Evolutionary conservation across 2,797 vertebrate genomes (phyloP), one percentile per base, ranked within the genome.

Genomic region (Lagocephalus sceleratus): DNA sequence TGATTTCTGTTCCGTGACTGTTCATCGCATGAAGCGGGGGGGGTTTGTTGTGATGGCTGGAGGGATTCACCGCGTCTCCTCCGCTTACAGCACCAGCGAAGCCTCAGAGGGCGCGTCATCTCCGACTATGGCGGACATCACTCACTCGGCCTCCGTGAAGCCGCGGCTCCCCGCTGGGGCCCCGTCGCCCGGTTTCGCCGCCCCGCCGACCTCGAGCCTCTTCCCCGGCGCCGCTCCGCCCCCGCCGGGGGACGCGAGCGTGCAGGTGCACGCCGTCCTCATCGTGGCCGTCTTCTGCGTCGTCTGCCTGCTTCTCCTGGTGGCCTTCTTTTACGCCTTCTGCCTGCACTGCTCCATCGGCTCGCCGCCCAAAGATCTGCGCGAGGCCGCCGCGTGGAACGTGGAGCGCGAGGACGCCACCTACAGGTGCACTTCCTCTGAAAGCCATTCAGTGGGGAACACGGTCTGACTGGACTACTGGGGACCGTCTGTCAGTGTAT

Each of bases 241-340:
- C 42, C 76, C 75, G 0, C 63, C 50, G 41, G 76, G 74, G 14
- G 68, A 68, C 22, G 35, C 29, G 29, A 68, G 79, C 62, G 60
- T 88, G 66, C 74, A 85, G 39, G 50, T 76, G 51, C 82, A 89
- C 68, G 81, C 68, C 44, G 67, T 91, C 66, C 46, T 90, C 54
- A 83, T 87, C 8, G 41, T 89, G 6, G 20, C 85, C 23, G 80
- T 91, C 41, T 92, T 92, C 56, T 84, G 79, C 46, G 17, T 71
- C 2, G 89, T 90, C 40, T 92, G 89, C 62, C 51, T 91, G n/a
- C 86, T 92, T 51, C 86, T 91, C 11, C 70, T 92, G 11, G 50
- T 86, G 32, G 77, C 90, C 32, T 81, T 90, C 58, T 63, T 90
- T 53, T 91, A 88, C 16, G 53, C 87, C 20, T 89, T 91, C 73